Conservation (phyloP, 2,797 vertebrate genomes). For the Rhodeus uyekii region DNA sequence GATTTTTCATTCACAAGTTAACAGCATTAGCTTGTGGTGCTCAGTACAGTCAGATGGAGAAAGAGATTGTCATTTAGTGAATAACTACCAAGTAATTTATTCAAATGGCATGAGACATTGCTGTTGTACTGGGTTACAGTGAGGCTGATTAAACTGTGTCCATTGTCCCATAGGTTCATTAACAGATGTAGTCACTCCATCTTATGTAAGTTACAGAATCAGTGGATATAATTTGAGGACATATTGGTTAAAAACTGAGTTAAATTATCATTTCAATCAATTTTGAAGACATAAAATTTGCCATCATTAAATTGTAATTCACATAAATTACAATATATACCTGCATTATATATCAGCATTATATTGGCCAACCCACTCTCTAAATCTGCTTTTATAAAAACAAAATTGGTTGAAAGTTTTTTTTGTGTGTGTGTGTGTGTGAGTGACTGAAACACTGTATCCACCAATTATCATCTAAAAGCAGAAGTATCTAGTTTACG, state of each 20-base stretch:
- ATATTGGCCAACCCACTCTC: neutral
- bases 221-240: neutral
- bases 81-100: constrained; percentile 12
- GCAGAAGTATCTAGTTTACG: neutral
- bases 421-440: no score
- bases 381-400: neutral
- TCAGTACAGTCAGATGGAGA: neutral
- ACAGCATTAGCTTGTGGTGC: neutral
- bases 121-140: neutral
- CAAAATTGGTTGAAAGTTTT: no score
- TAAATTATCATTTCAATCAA: neutral
- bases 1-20: neutral
- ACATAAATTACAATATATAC: neutral
- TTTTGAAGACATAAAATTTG: neutral
- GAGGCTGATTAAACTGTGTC: neutral
- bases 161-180: neutral
- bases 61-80: neutral
- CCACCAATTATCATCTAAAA: neutral
- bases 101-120: neutral
- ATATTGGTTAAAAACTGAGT: neutral
- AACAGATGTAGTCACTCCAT: neutral
- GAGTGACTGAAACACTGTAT: neutral
- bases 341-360: neutral
- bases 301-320: neutral
- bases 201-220: neutral